phyloP scores from a whole-genome alignment of 2,797 vertebrate species.

The Rhynchonycteris naso region DNA sequence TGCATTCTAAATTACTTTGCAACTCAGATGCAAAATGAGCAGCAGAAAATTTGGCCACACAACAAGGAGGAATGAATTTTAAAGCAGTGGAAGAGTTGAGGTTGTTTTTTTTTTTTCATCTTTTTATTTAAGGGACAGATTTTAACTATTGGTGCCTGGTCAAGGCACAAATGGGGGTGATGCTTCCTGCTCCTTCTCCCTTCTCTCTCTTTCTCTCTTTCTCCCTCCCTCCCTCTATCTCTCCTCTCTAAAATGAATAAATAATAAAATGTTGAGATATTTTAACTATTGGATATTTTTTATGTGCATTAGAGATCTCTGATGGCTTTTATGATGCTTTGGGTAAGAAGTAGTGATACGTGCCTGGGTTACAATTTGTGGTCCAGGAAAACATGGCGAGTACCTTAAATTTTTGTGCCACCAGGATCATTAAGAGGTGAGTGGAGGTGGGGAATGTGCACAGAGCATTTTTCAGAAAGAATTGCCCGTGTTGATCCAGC shows the following conservation, averaged over 20 bases:
- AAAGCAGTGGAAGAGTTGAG: neutral
- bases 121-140: neutral
- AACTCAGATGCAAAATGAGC: neutral
- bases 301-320: neutral
- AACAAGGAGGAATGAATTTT: neutral
- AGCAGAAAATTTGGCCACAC: neutral
- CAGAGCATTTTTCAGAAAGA: neutral
- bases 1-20: neutral
- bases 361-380: neutral
- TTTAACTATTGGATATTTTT: neutral
- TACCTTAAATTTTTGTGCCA: neutral
- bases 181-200: too few species aligned
- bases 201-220: too few species aligned
- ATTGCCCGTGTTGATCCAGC: accelerated
- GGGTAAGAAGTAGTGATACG: accelerated
- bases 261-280: too few species aligned
- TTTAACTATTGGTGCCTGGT: neutral
- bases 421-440: neutral
- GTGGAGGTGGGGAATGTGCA: neutral
- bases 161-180: too few species aligned
- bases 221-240: too few species aligned
- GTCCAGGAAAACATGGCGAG: neutral
- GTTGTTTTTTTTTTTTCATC: neutral
- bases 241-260: too few species aligned
- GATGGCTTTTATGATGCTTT: neutral